These are phyloP conservation scores for Parochlus steinenii DNA, from an alignment of 2,888 invertebrate genomes.

Conservation along the genomic window DNA sequence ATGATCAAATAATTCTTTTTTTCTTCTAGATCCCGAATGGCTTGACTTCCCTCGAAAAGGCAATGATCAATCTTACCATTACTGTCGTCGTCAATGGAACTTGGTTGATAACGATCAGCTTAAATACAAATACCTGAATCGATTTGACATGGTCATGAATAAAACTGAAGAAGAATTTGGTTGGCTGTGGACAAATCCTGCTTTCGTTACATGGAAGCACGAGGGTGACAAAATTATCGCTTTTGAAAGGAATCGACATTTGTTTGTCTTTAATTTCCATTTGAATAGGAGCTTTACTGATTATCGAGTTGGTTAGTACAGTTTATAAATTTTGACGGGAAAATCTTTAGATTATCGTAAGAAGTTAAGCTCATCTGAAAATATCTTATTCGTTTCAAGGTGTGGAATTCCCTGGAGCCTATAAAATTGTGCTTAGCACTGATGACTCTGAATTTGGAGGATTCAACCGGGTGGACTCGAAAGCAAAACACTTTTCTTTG, in stretches of 20 bases:
- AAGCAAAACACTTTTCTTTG: slow-evolving; percentile 42
- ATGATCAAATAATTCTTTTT: too few relatives aligned
- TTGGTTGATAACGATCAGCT: slow-evolving; percentile 56
- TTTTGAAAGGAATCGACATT: slow-evolving; percentile 79
- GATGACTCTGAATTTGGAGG: slow-evolving; percentile 68
- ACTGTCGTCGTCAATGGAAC: slow-evolving; percentile 91
- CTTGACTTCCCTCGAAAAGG: slow-evolving; percentile 93
- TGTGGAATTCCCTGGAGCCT: slow-evolving; percentile 69
- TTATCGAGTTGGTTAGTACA: slow-evolving; percentile 58
- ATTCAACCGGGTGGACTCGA: slow-evolving; percentile 51
- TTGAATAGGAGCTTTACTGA: slow-evolving; percentile 80
- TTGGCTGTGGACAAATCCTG: slow-evolving; percentile 52
- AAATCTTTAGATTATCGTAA: too few relatives aligned
- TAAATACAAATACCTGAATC: slow-evolving; percentile 84
- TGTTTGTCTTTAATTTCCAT: slow-evolving; percentile 96
- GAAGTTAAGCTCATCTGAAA: too few relatives aligned
- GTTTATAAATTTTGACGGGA: too few relatives aligned
- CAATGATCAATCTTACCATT: slow-evolving; percentile 93
- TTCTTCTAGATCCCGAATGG: slow-evolving; percentile 99
- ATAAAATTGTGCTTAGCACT: slow-evolving; percentile 62
- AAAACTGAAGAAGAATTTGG: slow-evolving; percentile 66
- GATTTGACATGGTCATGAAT: slow-evolving; percentile 90
- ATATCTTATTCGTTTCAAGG: too few relatives aligned
- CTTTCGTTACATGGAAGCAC: slow-evolving; percentile 87
- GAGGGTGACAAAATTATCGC: slow-evolving; percentile 87